Percentiles rank a stretch among this genome's conserved stretches.
phyloP scores from a whole-genome alignment of 2,797 vertebrate species.

The Scolopax bukidnonensis region DNA sequence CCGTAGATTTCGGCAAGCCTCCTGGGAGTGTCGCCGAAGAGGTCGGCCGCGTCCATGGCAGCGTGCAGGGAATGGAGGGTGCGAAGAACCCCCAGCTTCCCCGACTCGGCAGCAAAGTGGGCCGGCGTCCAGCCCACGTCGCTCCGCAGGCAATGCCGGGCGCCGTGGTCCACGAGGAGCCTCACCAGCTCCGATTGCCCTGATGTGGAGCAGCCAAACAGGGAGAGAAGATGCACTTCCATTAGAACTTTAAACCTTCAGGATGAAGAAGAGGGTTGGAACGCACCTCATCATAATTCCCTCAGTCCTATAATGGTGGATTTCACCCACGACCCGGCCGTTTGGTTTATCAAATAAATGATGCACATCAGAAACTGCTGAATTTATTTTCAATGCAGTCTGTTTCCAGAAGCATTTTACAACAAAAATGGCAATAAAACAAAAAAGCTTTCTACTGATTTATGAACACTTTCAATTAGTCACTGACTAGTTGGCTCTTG shows the following conservation, averaged over 20 bases:
- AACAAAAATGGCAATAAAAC: background rate
- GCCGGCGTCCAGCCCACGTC: constrained; percentile 88
- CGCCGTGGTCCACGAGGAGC: constrained; percentile 84
- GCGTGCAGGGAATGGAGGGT: constrained; percentile 85
- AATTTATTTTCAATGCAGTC: background rate
- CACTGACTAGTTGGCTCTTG: too few relatives aligned
- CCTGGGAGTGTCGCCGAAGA: constrained; percentile 86
- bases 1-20: constrained; percentile 90
- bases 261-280: background rate
- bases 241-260: background rate
- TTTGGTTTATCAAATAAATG: background rate
- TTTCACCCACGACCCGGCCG: rapidly evolving
- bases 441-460: background rate
- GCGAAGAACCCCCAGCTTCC: constrained; percentile 82
- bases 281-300: background rate
- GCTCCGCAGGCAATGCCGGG: constrained; percentile 83
- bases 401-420: background rate
- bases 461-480: background rate
- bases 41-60: constrained; percentile 83
- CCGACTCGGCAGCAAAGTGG: constrained; percentile 89
- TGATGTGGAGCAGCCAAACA: constrained; percentile 28
- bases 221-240: background rate
- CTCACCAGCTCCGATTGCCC: constrained; percentile 82
- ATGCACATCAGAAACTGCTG: background rate
- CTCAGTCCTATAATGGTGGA: rapidly evolving